Evolutionary conservation across 2,113 vertebrate genomes (phyloP).

Genomic region (Eubucco bourcierii): DNA sequence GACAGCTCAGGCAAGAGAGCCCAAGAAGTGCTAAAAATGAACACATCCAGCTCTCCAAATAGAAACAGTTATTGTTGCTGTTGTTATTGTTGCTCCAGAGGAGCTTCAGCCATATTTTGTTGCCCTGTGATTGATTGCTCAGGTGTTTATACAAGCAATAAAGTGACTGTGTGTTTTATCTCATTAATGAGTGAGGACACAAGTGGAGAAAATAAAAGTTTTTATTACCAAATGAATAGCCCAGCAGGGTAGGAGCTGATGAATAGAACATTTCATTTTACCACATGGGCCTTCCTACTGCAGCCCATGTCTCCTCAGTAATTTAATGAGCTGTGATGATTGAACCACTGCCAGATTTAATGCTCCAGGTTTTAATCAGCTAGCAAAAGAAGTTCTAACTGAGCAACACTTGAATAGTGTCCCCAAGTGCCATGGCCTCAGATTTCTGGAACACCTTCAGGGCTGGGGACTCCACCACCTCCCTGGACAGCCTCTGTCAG

Average conservation of each 20-base stretch:
- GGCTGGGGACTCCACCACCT: too few species aligned
- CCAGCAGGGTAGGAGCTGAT: slow-evolving; percentile 64
- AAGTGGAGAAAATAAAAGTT: slow-evolving; percentile 58
- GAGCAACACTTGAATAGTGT: slow-evolving; percentile 26
- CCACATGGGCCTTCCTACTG: slow-evolving; percentile 20
- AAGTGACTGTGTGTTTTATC: slow-evolving; percentile 53
- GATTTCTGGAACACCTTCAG: too few species aligned
- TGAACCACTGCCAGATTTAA: slow-evolving; percentile 64
- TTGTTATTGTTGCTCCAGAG: background rate
- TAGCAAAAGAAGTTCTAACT: slow-evolving; percentile 46
- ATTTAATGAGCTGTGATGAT: slow-evolving; percentile 45
- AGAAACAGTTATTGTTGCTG: too few species aligned
- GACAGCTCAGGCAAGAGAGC: too few species aligned
- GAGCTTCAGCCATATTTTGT: background rate
- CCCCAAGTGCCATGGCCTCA: too few species aligned
- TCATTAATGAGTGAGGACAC: slow-evolving; percentile 59
- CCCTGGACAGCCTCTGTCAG: too few species aligned
- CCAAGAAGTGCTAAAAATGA: too few species aligned
- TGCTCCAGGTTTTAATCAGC: slow-evolving; percentile 50
- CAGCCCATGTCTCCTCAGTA: slow-evolving; percentile 48
- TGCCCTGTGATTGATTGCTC: slow-evolving; percentile 36
- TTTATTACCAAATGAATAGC: slow-evolving; percentile 71
- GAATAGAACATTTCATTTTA: slow-evolving; percentile 68
- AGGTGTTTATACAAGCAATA: slow-evolving; percentile 40
- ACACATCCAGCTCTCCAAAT: too few species aligned